phyloP scores from a whole-genome alignment of 2,888 invertebrate genomes.

The Bhutanitis thaidina region DNA sequence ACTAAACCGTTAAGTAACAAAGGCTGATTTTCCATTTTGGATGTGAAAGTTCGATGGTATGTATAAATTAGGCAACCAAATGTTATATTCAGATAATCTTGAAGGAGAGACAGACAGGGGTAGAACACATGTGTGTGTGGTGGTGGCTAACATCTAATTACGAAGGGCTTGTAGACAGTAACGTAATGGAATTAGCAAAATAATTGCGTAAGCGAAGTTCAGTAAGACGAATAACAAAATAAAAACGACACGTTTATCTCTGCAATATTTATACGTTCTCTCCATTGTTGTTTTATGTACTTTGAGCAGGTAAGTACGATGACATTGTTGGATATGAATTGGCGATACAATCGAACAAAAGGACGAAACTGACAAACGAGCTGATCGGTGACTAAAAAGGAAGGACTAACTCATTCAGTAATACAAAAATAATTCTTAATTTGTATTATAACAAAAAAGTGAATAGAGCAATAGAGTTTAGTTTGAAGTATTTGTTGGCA shows the following conservation, averaged over 20 bases:
- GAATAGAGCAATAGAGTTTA: too few relatives aligned
- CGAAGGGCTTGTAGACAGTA: background rate
- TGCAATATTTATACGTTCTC: too few relatives aligned
- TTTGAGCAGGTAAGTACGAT: constrained; percentile 5
- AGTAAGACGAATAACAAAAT: too few relatives aligned
- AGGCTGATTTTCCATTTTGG: too few relatives aligned
- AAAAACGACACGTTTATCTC: too few relatives aligned
- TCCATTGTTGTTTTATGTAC: constrained; percentile 3
- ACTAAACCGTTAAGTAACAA: too few relatives aligned
- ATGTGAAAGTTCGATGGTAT: too few relatives aligned
- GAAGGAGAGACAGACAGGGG: too few relatives aligned
- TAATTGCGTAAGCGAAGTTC: background rate
- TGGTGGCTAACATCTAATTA: background rate
- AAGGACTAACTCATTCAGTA: background rate
- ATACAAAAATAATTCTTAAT: background rate
- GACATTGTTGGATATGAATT: constrained; percentile 4
- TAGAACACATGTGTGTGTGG: background rate
- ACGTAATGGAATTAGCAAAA: background rate
- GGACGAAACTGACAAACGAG: constrained; percentile 19
- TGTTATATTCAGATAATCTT: too few relatives aligned
- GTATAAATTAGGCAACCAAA: too few relatives aligned
- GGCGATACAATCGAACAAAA: constrained; percentile 3
- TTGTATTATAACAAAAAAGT: too few relatives aligned
- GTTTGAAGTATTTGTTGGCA: too few relatives aligned
- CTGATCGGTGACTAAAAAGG: constrained; percentile 24